phyloP scores from a whole-genome alignment of 2,888 invertebrate genomes.

The Didymodactylos carnosus region DNA sequence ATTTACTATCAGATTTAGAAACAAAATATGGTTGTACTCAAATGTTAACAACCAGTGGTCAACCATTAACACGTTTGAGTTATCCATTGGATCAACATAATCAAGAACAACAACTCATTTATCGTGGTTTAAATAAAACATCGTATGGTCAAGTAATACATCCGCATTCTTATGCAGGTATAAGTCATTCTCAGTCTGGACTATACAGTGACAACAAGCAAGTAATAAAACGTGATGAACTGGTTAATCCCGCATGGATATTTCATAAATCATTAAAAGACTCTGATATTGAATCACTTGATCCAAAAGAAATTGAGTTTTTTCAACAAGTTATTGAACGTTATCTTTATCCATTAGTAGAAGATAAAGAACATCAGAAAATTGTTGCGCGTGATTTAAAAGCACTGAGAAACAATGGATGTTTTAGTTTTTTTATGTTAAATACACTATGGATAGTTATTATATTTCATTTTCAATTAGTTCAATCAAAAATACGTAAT shows the following conservation, averaged over 20 bases:
- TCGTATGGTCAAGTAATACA: neutral
- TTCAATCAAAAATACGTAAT: constrained; percentile 50
- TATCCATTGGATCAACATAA: neutral
- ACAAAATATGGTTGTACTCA: neutral
- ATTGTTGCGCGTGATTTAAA: constrained; percentile 21
- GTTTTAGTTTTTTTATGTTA: constrained; percentile 65
- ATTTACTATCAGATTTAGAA: neutral
- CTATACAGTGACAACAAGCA: no score
- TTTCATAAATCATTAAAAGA: constrained; percentile 67
- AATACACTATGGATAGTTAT: constrained; percentile 95
- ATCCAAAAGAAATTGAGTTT: constrained; percentile 60
- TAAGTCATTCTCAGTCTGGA: neutral
- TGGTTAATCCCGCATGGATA: constrained; percentile 70
- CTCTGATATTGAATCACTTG: constrained; percentile 67
- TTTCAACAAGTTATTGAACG: constrained; percentile 84
- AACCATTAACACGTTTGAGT: neutral
- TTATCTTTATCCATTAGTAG: constrained; percentile 77
- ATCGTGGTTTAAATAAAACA: neutral
- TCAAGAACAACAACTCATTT: neutral
- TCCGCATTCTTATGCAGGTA: neutral
- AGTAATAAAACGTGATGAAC: neutral
- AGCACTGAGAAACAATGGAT: constrained; percentile 23
- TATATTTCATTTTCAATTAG: constrained; percentile 89
- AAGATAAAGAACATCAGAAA: constrained; percentile 50
- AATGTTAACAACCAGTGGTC: neutral